phyloP scores from a whole-genome alignment of 2,113 vertebrate genomes.

The Cyanoliseus patagonus region DNA sequence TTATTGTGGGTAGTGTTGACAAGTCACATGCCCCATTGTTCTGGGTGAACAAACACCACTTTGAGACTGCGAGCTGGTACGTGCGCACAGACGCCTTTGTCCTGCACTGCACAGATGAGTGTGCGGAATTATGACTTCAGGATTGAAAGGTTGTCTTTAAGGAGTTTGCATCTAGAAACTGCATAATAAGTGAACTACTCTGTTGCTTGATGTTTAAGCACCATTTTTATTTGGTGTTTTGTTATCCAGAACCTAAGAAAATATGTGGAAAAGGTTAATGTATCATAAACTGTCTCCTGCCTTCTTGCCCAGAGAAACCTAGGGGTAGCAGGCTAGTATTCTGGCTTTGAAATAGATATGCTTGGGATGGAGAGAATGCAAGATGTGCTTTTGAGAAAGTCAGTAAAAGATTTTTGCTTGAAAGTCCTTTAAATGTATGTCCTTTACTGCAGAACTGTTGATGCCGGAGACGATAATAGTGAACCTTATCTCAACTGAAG shows the following conservation, averaged over 20 bases:
- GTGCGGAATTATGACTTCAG: fast-evolving
- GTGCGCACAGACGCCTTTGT: conserved; percentile 9
- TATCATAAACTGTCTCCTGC: background rate
- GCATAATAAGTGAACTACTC: fast-evolving
- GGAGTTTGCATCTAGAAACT: background rate
- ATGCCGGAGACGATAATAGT: background rate
- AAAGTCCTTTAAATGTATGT: background rate
- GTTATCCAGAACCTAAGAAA: background rate
- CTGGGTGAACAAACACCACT: conserved; percentile 37
- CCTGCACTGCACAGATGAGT: background rate
- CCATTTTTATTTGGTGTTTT: background rate
- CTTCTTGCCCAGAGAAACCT: background rate
- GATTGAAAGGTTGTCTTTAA: background rate
- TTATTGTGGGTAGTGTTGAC: conserved; percentile 50
- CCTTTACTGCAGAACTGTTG: background rate
- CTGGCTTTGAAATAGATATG: background rate
- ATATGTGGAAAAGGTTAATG: background rate
- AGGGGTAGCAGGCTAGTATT: background rate
- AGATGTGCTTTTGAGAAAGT: background rate
- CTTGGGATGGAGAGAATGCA: background rate
- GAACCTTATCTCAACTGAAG: background rate
- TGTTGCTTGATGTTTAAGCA: background rate
- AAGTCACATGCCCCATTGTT: conserved; percentile 59
- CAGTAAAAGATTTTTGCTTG: background rate
- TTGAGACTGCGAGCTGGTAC: conserved; percentile 14